These are phyloP conservation scores for Novumbra hubbsi DNA, from an alignment of 2,797 vertebrate genomes.

Conservation along the genomic window DNA sequence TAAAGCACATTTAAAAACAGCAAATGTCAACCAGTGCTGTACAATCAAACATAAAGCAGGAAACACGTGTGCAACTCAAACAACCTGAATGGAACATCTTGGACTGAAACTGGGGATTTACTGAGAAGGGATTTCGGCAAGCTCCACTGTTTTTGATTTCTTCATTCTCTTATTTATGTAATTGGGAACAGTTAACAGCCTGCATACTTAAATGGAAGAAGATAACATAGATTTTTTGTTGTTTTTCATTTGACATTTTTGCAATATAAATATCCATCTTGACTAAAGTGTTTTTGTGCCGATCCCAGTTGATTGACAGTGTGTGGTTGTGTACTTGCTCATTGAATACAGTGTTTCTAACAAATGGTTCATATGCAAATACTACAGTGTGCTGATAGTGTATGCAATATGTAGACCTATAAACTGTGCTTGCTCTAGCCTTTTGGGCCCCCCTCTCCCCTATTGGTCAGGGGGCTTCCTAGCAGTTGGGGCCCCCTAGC, in stretches of 20 bases:
- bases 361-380: neutral
- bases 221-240: too few species aligned
- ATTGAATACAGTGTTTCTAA: neutral
- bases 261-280: constrained; percentile 28
- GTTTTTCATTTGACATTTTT: constrained; percentile 12
- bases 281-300: constrained; percentile 3
- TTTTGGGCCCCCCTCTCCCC: too few species aligned
- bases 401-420: neutral
- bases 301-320: constrained; percentile 17
- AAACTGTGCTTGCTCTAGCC: too few species aligned
- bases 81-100: constrained; percentile 7
- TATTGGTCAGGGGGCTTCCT: too few species aligned
- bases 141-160: constrained; percentile 37
- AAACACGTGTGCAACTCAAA: constrained; percentile 14
- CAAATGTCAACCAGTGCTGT: too few species aligned
- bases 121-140: constrained; percentile 24
- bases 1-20: too few species aligned
- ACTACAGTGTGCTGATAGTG: neutral
- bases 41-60: too few species aligned
- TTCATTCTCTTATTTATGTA: constrained; percentile 33
- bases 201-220: constrained; percentile 17
- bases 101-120: constrained; percentile 6
- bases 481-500: too few species aligned
- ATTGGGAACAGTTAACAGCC: constrained; percentile 38
- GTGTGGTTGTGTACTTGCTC: constrained; percentile 14